A percentile compares a stretch with the other conserved stretches of the same genome.
Conservation (phyloP, 1,140 invertebrate genomes). For the Bombus ignitus region DNA sequence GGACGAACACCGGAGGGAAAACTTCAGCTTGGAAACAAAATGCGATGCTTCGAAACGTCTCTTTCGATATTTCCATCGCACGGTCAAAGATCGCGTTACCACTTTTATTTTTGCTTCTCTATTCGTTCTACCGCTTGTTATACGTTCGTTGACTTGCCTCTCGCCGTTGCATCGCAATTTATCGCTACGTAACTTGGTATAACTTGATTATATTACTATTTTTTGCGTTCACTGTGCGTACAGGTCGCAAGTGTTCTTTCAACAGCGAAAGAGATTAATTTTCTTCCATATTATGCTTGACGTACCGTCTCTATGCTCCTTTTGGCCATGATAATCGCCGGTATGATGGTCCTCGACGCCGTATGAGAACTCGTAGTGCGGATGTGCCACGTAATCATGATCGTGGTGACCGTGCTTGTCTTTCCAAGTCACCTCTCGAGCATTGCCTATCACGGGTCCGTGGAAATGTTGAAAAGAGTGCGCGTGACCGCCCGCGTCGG, state of each 20-base stretch:
- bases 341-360: conserved; percentile 86
- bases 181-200: conserved; percentile 21
- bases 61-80: not conserved
- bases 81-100: conserved; percentile 42
- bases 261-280: conserved; percentile 41
- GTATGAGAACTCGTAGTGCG: conserved; percentile 86
- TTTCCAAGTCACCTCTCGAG: conserved; percentile 74
- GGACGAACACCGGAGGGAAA: too few relatives aligned
- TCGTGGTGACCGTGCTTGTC: conserved; percentile 77
- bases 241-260: not conserved
- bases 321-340: conserved; percentile 85
- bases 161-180: conserved; percentile 41
- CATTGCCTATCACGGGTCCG: conserved; percentile 77
- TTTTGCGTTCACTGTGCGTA: conserved; percentile 9
- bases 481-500: conserved; percentile 64
- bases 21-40: not conserved
- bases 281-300: not conserved
- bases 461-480: conserved; percentile 81
- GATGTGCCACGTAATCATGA: conserved; percentile 80
- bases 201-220: conserved; percentile 44
- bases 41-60: not conserved
- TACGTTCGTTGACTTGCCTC: conserved; percentile 33
- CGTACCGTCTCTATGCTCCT: conserved; percentile 84
- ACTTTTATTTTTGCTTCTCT: conserved; percentile 32
- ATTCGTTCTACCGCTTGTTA: not conserved